Base-by-base conservation (phyloP, 2,888 invertebrate genomes). In the Pherbina coryleti region DNA sequence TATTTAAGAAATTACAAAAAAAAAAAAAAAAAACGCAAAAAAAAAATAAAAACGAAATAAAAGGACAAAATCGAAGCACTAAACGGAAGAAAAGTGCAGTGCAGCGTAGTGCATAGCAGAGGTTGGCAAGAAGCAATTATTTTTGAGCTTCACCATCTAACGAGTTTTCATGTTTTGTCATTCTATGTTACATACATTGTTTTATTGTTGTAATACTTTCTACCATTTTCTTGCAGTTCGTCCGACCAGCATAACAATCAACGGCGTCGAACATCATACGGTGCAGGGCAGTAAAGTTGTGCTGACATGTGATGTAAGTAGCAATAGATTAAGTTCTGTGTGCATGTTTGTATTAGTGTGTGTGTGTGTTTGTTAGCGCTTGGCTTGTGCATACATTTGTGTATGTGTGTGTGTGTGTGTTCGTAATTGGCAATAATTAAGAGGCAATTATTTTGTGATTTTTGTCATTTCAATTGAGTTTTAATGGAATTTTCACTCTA, bases 231-330 rank as follows among this genome's bases (percentile, higher is more conserved):
- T 90, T 91, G 5, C 92, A 97, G 97, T 97, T 73, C 93, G 95
- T 60, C 97, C 97, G 3, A 93, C 94, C 85, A 93, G 92, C 86
- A 94, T 96, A 88, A 92, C 93, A 83, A 92, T 97, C 84, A 91
- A 92, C 34, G 96, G 96, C 4, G 93, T 95, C 22, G 93, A 93
- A 60, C 93, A 93, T 83, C 95, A 96, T 88, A 95, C 95, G 37
- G 93, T 94, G 9, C 94, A 95, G 85, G 96, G 96, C 34, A 94
- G 94, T 8, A 92, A 94, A 84, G 94, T 97, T 75, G 92, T 94
- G 75, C 92, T 97, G 80, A 92, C 93, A 87, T 97, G 97, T 88
- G 81, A 88, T 84, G 90, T 90, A 86, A 89, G 88, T 87, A 82
- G 55, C 19, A 22, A n/a, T 72, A 34, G 17, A 19, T 22, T 34